Percentiles rank a stretch among this genome's conserved stretches.
Conservation (phyloP, 2,888 invertebrate genomes). For the Nipponacmea schrenckii region DNA sequence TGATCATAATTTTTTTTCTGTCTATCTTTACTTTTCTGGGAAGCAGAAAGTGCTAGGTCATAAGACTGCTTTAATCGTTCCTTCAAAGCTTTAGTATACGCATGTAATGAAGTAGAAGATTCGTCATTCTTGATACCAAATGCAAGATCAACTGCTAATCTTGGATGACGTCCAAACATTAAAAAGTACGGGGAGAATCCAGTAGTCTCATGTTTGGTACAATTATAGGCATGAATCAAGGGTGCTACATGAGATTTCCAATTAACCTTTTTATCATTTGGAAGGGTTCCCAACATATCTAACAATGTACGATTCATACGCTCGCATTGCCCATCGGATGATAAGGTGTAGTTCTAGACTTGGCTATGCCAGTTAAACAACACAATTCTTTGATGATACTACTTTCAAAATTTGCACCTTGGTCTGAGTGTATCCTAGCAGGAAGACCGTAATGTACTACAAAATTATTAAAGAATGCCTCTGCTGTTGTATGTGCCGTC, state of each 20-base stretch:
- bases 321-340: no score
- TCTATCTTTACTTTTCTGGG: not conserved
- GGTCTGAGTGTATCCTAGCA: not conserved
- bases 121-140: slow-evolving; percentile 14
- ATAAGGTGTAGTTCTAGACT: no score
- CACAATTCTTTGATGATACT: not conserved
- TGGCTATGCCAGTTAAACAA: not conserved
- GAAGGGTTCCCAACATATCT: not conserved
- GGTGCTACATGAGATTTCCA: not conserved
- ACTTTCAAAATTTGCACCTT: not conserved
- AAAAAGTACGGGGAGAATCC: not conserved
- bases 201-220: not conserved
- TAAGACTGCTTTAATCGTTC: slow-evolving; percentile 3
- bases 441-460: not conserved
- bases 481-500: no score
- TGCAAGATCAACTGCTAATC: slow-evolving; percentile 26
- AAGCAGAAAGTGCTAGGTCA: not conserved
- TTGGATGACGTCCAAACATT: slow-evolving; percentile 25
- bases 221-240: slow-evolving; percentile 11
- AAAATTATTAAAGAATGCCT: not conserved
- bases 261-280: not conserved
- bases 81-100: slow-evolving; percentile 8
- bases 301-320: not conserved
- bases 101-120: not conserved
- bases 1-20: slow-evolving; percentile 18